Evolutionary conservation across 2,797 vertebrate species (phyloP).

Genomic region (Protosalanx chinensis): DNA sequence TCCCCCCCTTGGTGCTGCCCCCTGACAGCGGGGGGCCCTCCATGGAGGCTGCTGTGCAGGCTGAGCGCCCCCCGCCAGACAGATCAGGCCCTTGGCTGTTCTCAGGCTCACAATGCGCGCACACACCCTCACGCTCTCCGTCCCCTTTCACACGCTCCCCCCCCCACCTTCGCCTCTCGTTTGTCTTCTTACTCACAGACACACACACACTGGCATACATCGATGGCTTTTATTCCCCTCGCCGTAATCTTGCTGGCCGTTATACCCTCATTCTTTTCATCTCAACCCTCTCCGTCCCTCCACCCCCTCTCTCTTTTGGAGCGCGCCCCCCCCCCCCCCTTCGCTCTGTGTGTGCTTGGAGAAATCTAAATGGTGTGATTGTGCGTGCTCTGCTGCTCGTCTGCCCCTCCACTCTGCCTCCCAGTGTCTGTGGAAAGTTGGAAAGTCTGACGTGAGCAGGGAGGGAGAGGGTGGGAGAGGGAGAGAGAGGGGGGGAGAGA

Average conservation of each 20-base stretch:
- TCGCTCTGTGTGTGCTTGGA: conserved; percentile 62
- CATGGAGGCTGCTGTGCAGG: conserved; percentile 27
- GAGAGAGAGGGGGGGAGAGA: conserved; percentile 2
- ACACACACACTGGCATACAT: conserved; percentile 34
- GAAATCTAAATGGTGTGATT: conserved; percentile 79
- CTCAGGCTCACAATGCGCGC: conserved; percentile 37
- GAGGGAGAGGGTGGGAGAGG: conserved; percentile 25
- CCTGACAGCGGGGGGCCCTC: neutral
- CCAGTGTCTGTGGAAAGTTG: conserved; percentile 77
- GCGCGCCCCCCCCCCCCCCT: conserved; percentile 35
- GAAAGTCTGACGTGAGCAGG: conserved; percentile 78
- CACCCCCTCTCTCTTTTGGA: conserved; percentile 48
- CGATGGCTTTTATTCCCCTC: conserved; percentile 49
- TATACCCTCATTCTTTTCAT: neutral
- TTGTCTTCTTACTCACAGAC: neutral
- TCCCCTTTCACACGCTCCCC: conserved; percentile 54
- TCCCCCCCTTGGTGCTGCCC: neutral
- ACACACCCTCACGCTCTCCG: conserved; percentile 27
- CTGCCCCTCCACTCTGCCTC: conserved; percentile 45
- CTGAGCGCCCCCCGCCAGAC: neutral
- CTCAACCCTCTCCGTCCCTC: neutral
- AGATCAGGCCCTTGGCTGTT: conserved; percentile 21
- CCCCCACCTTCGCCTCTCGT: conserved; percentile 32
- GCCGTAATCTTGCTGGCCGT: conserved; percentile 52
- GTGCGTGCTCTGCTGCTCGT: conserved; percentile 68